These are phyloP conservation scores for Microhierax caerulescens DNA, from an alignment of 2,797 vertebrate genomes.

Conservation along the genomic window DNA sequence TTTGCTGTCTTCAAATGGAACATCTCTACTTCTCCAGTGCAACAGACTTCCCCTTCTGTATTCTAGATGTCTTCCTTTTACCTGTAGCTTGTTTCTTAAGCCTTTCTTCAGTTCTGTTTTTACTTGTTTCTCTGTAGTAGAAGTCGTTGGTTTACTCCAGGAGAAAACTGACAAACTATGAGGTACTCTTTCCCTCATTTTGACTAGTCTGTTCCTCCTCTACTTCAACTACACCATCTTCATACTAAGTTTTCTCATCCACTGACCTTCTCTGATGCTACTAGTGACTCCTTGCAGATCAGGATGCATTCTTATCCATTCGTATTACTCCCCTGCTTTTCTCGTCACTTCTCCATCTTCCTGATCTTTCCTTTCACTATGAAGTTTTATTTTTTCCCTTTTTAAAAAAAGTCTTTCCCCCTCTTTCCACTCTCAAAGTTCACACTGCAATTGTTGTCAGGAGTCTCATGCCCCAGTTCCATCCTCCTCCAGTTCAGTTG, in stretches of 20 bases:
- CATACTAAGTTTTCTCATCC: neutral
- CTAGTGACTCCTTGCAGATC: neutral
- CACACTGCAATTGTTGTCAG: neutral
- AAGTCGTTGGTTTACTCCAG: neutral
- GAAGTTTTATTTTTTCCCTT: neutral
- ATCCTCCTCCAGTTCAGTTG: neutral
- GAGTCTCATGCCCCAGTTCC: neutral
- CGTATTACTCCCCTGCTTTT: neutral
- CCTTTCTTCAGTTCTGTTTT: neutral
- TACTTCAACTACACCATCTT: neutral
- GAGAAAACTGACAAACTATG: neutral
- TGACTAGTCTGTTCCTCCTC: neutral
- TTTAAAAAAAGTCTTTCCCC: neutral
- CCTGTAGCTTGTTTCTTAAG: neutral
- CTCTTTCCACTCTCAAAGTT: neutral
- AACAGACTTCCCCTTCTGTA: neutral
- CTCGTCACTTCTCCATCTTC: neutral
- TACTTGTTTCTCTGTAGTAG: neutral
- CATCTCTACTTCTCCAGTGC: neutral
- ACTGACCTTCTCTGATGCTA: neutral
- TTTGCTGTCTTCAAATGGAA: neutral
- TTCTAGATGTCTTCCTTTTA: neutral
- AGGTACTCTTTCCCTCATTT: neutral
- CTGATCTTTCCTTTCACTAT: neutral
- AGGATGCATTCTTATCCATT: neutral